Base-by-base conservation (phyloP, 2,113 vertebrate genomes). In the Columba livia region DNA sequence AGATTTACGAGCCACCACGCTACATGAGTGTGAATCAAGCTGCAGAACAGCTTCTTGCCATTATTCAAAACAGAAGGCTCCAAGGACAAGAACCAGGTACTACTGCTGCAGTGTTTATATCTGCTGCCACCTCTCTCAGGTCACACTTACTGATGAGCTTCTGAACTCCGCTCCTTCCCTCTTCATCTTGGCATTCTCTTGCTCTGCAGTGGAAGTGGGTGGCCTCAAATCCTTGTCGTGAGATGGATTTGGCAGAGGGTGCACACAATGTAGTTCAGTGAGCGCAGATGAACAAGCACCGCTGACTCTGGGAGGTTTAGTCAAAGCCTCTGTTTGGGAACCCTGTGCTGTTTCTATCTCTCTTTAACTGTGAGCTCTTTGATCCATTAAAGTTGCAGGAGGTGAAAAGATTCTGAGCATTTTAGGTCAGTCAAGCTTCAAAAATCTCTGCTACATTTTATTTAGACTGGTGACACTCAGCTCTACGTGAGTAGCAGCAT, bases 11-110 rank as follows among this genome's bases (percentile, higher is more conserved):
- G 77, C 98, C 99, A 5, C 99, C 99, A 21, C 98, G 98, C 77
- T 99, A 98, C 79, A 99, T 99, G 99, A 99, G 97, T 1, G 99
- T 99, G 58, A 97, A 97, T 69, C 98, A 99, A 96, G 99, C 99
- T 38, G 98, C 99, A 12, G 96, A 98, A 81, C 99, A 99, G 93
- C 98, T 99, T 90, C 97, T 99, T 38, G 98, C 99, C 79, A 97
- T 99, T 81, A 96, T 99, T 92, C 93, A 97, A 16, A 99, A 98
- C 87, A 98, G 98, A 69, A 90, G 98, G 88, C 94, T 92, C 13
- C 96, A 97, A 54, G 98, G 98, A 84, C 97, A 98, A 94, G 98
- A 99, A 50, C 97, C 98, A 80, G 99, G 99, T 99, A 97, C 97
- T 96, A 70, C 20, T 51, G 28, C 17, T 48, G 21, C 32, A 31